A percentile compares a stretch with the other conserved stretches of the same genome.
phyloP scores from a whole-genome alignment of 2,888 invertebrate species.

The Tholera decimalis region DNA sequence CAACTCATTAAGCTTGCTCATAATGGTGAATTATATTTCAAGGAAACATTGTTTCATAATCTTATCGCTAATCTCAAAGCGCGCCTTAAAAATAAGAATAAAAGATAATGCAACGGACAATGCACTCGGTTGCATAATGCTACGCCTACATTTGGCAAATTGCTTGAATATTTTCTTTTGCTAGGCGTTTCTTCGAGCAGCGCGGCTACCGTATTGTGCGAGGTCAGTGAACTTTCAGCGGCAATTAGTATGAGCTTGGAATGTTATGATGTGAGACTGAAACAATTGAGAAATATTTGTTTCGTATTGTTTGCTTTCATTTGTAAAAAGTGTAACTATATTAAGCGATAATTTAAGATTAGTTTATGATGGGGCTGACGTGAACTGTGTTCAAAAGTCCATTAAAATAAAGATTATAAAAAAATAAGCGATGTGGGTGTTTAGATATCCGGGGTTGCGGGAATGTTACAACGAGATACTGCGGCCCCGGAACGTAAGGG shows the following conservation, averaged over 20 bases:
- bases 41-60: constrained; percentile 65
- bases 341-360: background rate
- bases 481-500: no score
- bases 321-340: background rate
- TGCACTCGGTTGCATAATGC: constrained; percentile 75
- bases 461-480: no score
- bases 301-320: background rate
- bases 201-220: constrained; percentile 53
- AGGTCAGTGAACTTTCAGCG: constrained; percentile 58
- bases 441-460: no score
- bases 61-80: constrained; percentile 70
- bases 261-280: constrained; percentile 49
- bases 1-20: constrained; percentile 39
- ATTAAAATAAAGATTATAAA: no score
- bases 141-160: constrained; percentile 58
- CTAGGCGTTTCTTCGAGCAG: constrained; percentile 51
- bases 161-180: constrained; percentile 57
- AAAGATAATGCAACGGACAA: constrained; percentile 70
- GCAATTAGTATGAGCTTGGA: constrained; percentile 50
- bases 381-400: no score
- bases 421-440: no score
- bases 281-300: constrained; percentile 27
- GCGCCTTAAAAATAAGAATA: constrained; percentile 65
- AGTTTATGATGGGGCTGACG: no score
- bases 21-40: constrained; percentile 52